phyloP scores from a whole-genome alignment of 2,113 vertebrate species.

The Cebus imitator region DNA sequence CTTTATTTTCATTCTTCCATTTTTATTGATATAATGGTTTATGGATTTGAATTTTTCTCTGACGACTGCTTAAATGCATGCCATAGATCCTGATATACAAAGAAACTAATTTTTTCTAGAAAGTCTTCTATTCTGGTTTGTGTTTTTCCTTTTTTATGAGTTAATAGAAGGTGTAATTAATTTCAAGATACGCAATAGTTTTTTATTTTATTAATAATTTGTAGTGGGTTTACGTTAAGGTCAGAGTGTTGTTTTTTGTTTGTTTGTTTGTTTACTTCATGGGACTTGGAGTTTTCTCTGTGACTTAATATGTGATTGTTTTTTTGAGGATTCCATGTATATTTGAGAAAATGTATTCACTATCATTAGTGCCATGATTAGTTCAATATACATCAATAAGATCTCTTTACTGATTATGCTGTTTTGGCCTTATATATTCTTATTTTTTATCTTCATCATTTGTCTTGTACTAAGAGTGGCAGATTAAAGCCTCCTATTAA shows the following conservation, averaged over 20 bases:
- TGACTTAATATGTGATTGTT: background rate
- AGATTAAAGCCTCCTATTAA: background rate
- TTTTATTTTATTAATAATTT: background rate
- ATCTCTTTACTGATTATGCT: background rate
- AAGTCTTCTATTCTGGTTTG: background rate
- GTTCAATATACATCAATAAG: background rate
- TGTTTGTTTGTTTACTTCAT: background rate
- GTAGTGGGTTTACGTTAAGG: too few species aligned
- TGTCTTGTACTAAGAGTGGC: background rate
- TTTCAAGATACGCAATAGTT: background rate
- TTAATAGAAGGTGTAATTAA: background rate
- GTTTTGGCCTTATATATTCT: background rate
- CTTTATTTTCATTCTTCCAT: background rate
- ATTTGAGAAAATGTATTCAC: background rate
- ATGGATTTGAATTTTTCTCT: constrained; percentile 29
- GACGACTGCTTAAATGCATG: background rate
- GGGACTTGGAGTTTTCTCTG: background rate
- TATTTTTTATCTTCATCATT: background rate
- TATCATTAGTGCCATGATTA: background rate
- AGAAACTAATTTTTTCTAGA: background rate
- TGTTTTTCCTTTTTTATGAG: background rate
- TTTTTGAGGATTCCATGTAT: background rate
- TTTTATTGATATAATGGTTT: background rate
- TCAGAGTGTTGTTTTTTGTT: background rate
- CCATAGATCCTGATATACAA: background rate